Evolutionary conservation across 2,888 invertebrate genomes (phyloP).

Genomic region (Apotomis betuletana): DNA sequence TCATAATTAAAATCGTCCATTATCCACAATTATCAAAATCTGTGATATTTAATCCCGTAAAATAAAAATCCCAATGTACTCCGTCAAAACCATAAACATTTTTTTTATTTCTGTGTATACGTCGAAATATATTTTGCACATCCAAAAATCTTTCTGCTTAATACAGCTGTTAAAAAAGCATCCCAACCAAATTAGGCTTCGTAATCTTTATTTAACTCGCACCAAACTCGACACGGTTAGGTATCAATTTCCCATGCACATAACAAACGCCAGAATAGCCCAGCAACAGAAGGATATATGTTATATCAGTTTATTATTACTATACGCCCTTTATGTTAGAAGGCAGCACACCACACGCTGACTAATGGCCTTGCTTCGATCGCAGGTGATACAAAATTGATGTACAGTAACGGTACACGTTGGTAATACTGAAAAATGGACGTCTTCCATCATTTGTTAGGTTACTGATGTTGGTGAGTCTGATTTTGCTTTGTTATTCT

Average conservation of each 20-base stretch:
- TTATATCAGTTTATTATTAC: background rate
- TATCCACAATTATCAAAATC: too few species aligned
- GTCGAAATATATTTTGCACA: too few species aligned
- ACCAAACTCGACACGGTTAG: slow-evolving; percentile 16
- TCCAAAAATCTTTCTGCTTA: too few species aligned
- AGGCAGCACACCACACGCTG: slow-evolving; percentile 33
- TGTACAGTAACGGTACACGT: slow-evolving; percentile 50
- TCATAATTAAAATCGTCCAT: too few species aligned
- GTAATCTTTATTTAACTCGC: slow-evolving; percentile 1
- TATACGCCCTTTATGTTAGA: background rate
- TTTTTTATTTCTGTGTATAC: too few species aligned
- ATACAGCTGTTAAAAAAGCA: background rate
- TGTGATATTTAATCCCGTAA: too few species aligned
- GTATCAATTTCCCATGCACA: slow-evolving; percentile 35
- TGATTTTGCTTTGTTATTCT: slow-evolving; percentile 10
- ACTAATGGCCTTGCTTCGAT: slow-evolving; percentile 52
- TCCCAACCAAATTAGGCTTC: background rate
- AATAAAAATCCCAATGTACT: too few species aligned
- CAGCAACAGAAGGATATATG: background rate
- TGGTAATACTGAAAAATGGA: slow-evolving; percentile 51
- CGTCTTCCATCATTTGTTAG: slow-evolving; percentile 51
- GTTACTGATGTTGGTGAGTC: slow-evolving; percentile 18
- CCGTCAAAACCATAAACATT: too few species aligned
- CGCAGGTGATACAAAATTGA: slow-evolving; percentile 56
- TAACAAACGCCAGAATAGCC: slow-evolving; percentile 10